Percentiles rank a stretch among this genome's conserved stretches.
Conservation (phyloP, 2,797 vertebrate species). For the Sparus aurata region DNA sequence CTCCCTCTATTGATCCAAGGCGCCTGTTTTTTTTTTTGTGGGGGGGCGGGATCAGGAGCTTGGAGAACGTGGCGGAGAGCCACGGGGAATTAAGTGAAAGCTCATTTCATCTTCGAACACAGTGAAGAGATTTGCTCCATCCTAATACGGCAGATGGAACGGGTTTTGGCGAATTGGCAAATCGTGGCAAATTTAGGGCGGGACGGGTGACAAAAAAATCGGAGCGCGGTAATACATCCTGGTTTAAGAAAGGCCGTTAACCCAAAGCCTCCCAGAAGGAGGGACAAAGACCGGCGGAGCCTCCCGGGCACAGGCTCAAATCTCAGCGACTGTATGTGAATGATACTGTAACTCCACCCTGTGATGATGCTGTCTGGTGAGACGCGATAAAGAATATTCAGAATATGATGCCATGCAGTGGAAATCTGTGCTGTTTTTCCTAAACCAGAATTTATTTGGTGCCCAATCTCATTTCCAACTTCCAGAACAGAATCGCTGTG, state of each 20-base stretch:
- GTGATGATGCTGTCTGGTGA: conserved; percentile 8
- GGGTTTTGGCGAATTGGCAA: conserved; percentile 27
- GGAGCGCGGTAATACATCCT: conserved; percentile 6
- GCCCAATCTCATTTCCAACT: no score
- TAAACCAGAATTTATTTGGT: background rate
- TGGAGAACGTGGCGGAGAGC: conserved; percentile 55
- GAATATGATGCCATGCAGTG: conserved; percentile 3
- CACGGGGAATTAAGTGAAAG: conserved; percentile 58
- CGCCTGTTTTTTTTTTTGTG: conserved; percentile 54
- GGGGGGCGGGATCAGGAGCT: conserved; percentile 52
- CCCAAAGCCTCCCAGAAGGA: conserved; percentile 30
- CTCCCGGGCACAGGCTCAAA: conserved; percentile 22
- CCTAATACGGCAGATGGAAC: conserved; percentile 57
- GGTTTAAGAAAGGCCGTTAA: conserved; percentile 20
- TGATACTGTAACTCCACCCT: conserved; percentile 36
- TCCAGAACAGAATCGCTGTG: no score
- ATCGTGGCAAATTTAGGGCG: background rate
- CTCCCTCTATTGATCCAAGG: conserved; percentile 72
- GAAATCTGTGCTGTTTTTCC: background rate
- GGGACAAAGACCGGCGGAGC: conserved; percentile 28
- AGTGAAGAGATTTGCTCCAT: conserved; percentile 35
- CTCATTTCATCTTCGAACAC: conserved; percentile 55
- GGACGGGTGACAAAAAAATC: conserved; percentile 27
- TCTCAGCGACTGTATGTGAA: conserved; percentile 25
- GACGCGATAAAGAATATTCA: conserved; percentile 21